A percentile compares a stretch with the other conserved stretches of the same genome.
These are phyloP conservation scores for Alosa sapidissima DNA, from an alignment of 2,797 vertebrate genomes.

Conservation along the genomic window DNA sequence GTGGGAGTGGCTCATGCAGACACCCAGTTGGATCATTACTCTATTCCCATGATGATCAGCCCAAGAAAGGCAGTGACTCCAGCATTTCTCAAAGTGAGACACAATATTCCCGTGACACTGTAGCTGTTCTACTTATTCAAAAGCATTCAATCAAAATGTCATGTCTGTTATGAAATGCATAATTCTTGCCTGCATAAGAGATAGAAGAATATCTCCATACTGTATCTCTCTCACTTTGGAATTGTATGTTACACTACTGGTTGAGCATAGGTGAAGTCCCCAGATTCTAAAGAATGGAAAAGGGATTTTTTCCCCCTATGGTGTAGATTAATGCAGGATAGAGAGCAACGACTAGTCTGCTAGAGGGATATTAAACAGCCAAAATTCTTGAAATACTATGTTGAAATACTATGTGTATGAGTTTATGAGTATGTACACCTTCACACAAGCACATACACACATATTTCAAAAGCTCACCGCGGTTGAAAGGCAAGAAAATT, in stretches of 20 bases:
- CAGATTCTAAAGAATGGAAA: slow-evolving; percentile 9
- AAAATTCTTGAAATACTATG: not conserved
- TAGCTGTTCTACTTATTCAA: slow-evolving; percentile 49
- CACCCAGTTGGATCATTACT: slow-evolving; percentile 51
- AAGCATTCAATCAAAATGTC: slow-evolving; percentile 55
- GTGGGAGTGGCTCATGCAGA: slow-evolving; percentile 48
- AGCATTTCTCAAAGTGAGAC: slow-evolving; percentile 48
- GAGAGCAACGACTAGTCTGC: not conserved
- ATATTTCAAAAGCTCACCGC: too few relatives aligned
- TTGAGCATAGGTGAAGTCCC: not conserved
- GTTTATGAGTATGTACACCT: not conserved
- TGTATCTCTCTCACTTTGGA: not conserved
- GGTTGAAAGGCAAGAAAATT: too few relatives aligned
- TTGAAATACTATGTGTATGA: not conserved
- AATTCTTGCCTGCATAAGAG: slow-evolving; percentile 41
- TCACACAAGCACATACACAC: not conserved
- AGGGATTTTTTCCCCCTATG: slow-evolving; percentile 41
- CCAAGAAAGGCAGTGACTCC: slow-evolving; percentile 41
- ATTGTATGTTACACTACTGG: not conserved
- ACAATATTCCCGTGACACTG: slow-evolving; percentile 40
- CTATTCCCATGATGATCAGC: slow-evolving; percentile 44
- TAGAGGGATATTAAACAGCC: not conserved
- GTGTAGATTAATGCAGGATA: slow-evolving; percentile 24
- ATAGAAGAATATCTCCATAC: not conserved
- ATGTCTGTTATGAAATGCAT: slow-evolving; percentile 43